Evolutionary conservation across 23 tunicate genomes (phyloP).

Genomic region (Trididemnum miniatum): DNA sequence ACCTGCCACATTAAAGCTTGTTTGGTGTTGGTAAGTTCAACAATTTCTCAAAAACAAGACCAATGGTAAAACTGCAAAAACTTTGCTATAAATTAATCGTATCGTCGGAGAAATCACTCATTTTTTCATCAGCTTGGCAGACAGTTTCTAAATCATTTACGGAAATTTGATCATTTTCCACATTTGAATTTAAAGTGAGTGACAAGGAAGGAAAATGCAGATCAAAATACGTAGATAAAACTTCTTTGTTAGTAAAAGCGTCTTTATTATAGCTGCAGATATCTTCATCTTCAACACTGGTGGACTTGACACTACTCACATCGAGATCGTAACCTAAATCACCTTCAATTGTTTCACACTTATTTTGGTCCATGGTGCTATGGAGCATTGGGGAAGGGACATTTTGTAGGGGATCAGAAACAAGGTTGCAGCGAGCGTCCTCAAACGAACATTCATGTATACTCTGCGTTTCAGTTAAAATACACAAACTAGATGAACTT

Average conservation of each 20-base stretch:
- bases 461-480: not conserved
- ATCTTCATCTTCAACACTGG: not conserved
- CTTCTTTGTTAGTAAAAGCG: not conserved
- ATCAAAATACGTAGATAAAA: conserved; percentile 45
- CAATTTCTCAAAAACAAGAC: no score
- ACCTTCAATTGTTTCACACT: not conserved
- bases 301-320: not conserved
- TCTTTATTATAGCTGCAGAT: not conserved
- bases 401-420: not conserved
- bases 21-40: no score
- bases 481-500: not conserved
- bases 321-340: not conserved
- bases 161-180: not conserved
- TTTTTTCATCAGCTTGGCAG: not conserved
- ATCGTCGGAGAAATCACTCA: not conserved
- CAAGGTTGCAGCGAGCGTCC: not conserved
- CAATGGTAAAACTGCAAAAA: no score
- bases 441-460: not conserved
- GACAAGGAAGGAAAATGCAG: conserved; percentile 44
- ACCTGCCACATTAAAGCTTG: no score
- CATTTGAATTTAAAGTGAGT: not conserved
- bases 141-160: not conserved
- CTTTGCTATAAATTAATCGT: not conserved
- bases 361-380: not conserved
- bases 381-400: not conserved